Conservation (phyloP, 2,113 vertebrate genomes). For the Eulemur rufifrons region DNA sequence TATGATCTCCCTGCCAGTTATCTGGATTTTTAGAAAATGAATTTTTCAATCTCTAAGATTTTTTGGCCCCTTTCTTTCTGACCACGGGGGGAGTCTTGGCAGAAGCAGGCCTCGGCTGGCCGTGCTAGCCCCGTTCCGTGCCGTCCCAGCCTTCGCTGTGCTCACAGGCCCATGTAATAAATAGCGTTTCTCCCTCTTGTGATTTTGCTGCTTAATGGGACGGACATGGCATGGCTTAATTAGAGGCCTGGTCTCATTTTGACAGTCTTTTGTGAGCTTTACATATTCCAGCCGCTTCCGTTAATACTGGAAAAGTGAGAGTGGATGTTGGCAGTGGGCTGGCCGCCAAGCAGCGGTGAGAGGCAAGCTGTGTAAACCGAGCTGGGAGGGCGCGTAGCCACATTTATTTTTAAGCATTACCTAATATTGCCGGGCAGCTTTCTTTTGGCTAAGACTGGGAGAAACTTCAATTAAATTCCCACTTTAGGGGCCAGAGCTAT, state of each 20-base stretch:
- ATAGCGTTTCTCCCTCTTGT: not conserved
- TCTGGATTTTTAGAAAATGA: not conserved
- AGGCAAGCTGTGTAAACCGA: not conserved
- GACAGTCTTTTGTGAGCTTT: not conserved
- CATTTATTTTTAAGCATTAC: not conserved
- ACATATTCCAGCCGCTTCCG: fast-evolving
- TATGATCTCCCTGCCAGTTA: not conserved
- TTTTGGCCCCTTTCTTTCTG: not conserved
- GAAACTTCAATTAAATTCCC: not conserved
- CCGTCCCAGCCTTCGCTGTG: fast-evolving
- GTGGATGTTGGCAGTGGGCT: not conserved
- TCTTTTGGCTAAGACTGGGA: not conserved
- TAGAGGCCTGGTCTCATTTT: not conserved
- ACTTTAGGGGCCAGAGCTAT: not conserved
- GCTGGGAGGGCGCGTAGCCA: fast-evolving
- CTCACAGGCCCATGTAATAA: not conserved
- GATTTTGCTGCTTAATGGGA: not conserved
- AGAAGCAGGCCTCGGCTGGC: not conserved
- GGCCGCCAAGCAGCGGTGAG: not conserved
- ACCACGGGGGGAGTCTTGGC: not conserved
- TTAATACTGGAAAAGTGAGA: not conserved
- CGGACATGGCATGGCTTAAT: not conserved
- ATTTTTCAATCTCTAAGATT: not conserved
- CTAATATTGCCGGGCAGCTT: not conserved
- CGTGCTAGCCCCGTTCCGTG: fast-evolving